These are phyloP conservation scores for Notechis scutatus DNA, from an alignment of 2,113 vertebrate species.

Conservation along the genomic window DNA sequence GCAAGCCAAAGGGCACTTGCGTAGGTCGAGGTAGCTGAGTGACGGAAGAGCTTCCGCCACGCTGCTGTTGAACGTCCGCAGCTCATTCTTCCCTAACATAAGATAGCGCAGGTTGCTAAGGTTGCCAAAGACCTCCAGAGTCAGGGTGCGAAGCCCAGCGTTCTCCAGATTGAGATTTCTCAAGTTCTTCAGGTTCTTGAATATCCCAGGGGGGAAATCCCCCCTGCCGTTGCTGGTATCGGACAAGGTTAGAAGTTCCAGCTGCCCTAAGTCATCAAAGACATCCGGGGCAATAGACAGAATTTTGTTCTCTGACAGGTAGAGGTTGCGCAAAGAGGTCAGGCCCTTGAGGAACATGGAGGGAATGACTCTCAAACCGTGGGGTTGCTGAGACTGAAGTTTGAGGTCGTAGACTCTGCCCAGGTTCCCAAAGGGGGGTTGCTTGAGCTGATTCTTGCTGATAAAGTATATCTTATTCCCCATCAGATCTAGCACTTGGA, in stretches of 20 bases:
- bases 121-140: slow-evolving; percentile 75
- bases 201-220: slow-evolving; percentile 71
- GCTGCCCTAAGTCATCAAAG: slow-evolving; percentile 75
- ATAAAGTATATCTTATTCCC: slow-evolving; percentile 56
- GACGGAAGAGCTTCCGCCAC: slow-evolving; percentile 62
- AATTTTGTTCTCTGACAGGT: slow-evolving; percentile 72
- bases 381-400: slow-evolving; percentile 53
- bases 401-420: slow-evolving; percentile 58
- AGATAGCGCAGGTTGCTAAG: slow-evolving; percentile 68
- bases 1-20: slow-evolving; percentile 77
- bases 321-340: slow-evolving; percentile 62
- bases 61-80: slow-evolving; percentile 63
- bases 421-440: slow-evolving; percentile 66
- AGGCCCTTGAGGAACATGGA: slow-evolving; percentile 61
- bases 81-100: slow-evolving; percentile 75
- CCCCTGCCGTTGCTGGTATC: slow-evolving; percentile 65
- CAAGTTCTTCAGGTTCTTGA: slow-evolving; percentile 76
- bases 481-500: slow-evolving; percentile 57
- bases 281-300: slow-evolving; percentile 52
- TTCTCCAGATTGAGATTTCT: slow-evolving; percentile 73
- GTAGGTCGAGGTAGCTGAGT: slow-evolving; percentile 79
- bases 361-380: slow-evolving; percentile 57
- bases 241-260: slow-evolving; percentile 69
- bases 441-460: slow-evolving; percentile 36
- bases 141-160: slow-evolving; percentile 69